Base-by-base conservation (phyloP, 2,888 invertebrate genomes). In the Nephrotoma appendiculata region DNA sequence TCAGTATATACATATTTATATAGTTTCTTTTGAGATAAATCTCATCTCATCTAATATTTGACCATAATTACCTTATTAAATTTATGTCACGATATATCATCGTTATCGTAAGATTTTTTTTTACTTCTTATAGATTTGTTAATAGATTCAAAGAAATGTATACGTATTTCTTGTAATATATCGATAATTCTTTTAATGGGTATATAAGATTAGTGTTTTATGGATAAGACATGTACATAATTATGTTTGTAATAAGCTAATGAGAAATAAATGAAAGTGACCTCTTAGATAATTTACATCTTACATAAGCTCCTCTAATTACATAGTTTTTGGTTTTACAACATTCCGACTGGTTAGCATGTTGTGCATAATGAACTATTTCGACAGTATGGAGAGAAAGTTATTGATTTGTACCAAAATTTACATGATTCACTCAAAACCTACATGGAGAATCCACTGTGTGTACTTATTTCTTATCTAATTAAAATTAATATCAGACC, bases 181-280 rank as follows among this genome's bases (percentile, higher is more conserved):
- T 31, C 5, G 52, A 52, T 52, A 52, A 52, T 52, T 52, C 15
- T 52, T 71, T 15, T 57, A 57, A 57, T 57, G 52, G 52, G 5
- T 57, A 15, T 71, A 52, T 31, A 2, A 3, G 31, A 31, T 52
- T 52, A 15, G 19, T 31, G 71, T 9, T 7, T 31, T 31, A 71
- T 52, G 15, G 52, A 52, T 19, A 71, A 6, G 71, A 71, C 31
- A 12, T 71, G 71, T 71, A 12, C 31, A 31, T 71, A 71, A 71
- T 71, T 71, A 71, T 71, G 31, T 12, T 71, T 31, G 12, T 31
- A 71, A 71, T 71, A 31, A 71, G 9, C 71, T 84, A 84, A 84
- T 84, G 84, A 42, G 42, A n/a, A 84, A 84, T 84, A 84, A 84
- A 84, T 84, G 84, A 84, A 84, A 84, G 84, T 84, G 84, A 84